Base-by-base conservation (phyloP, 2,797 vertebrate species). In the Octomys mimax region DNA sequence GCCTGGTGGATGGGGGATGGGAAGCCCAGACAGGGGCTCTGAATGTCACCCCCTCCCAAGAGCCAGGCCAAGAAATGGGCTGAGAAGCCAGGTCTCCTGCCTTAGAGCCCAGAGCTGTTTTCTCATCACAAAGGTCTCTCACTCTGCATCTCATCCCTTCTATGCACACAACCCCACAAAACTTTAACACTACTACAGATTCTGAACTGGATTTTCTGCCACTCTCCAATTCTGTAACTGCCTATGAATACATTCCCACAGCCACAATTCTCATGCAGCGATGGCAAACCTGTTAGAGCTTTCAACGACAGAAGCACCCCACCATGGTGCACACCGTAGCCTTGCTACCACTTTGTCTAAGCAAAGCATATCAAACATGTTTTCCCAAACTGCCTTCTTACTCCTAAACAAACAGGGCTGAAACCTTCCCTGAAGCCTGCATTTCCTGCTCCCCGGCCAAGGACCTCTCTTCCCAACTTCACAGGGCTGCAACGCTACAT, bases 181-280 rank as follows among this genome's bases (percentile, higher is more conserved):
- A 19, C 22, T 89, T 33, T 19, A 46, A 54, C 36, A 82, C 10
- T 4, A 46, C 4, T 57, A 68, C 24, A n/a, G 71, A 54, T 86
- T 88, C 42, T 28, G 8, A 92, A 79, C 46, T 31, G 5, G 39
- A 42, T 70, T 26, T 62, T 10, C 18, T 18, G 59, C 49, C 33
- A 49, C 49, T 92, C 93, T 91, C 79, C 52, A 78, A 52, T 36
- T 71, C 64, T 52, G n/a, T 88, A 96, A 36, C 46, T 81, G 36
- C 54, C 57, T 61, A 4, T 66, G 39, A 66, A 64, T 31, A 8
- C n/a, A 54, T 46, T 64, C 26, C n/a, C 22, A 33, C 64, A 79
- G 78, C 66, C 31, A 57, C 5, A 42, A 22, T 36, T 71, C 28
- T 70, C 57, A 6, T 22, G 1, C 39, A 26, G 39, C 31, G 42